These are phyloP conservation scores for Brachionus plicatilis DNA, from an alignment of 1,140 invertebrate species.

Conservation along the genomic window DNA sequence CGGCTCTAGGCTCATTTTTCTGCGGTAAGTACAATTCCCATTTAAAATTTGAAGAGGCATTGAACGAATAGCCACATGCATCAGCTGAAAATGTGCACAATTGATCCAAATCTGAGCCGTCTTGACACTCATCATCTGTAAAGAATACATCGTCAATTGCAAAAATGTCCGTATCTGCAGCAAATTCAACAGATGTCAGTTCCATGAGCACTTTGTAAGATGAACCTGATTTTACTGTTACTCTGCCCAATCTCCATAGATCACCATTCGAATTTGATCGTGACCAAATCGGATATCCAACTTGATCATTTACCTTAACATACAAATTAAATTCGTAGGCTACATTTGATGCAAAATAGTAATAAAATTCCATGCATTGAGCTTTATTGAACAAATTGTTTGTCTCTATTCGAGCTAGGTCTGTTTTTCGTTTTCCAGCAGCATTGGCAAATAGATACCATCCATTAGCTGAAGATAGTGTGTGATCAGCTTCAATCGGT, in stretches of 20 bases:
- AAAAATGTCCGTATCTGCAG: neutral
- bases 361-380: conserved; percentile 39
- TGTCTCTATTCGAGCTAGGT: conserved; percentile 3
- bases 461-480: conserved; percentile 47
- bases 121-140: conserved; percentile 29
- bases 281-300: conserved; percentile 45
- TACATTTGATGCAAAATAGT: conserved; percentile 8
- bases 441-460: conserved; percentile 48
- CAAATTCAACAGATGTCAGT: conserved; percentile 8
- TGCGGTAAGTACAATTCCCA: neutral
- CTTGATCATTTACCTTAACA: neutral
- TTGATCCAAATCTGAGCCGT: neutral
- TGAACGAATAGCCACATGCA: conserved; percentile 13
- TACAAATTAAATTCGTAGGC: conserved; percentile 24
- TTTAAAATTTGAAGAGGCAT: neutral
- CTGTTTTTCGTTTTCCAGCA: neutral
- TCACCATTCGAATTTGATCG: conserved; percentile 48
- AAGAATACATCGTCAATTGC: conserved; percentile 37
- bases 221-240: conserved; percentile 42
- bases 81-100: conserved; percentile 23
- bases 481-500: conserved; percentile 50
- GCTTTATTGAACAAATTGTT: neutral
- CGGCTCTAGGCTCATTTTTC: neutral
- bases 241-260: conserved; percentile 47
- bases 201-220: conserved; percentile 15